A percentile compares a stretch with the other conserved stretches of the same genome.
These are phyloP conservation scores for Lepus townsendii DNA, from an alignment of 2,797 vertebrate genomes.

Conservation along the genomic window DNA sequence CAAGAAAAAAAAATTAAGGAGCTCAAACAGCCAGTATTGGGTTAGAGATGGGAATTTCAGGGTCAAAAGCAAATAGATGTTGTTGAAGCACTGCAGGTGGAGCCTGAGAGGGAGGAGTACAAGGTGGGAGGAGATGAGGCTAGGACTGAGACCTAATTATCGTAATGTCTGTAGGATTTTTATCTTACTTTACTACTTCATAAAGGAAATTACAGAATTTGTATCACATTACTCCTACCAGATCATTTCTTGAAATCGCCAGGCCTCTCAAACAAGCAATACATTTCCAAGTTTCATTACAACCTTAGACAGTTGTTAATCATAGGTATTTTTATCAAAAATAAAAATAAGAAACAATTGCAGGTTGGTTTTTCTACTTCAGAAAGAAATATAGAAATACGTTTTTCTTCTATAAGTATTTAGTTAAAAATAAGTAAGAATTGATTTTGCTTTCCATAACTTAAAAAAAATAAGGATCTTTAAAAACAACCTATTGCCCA, in stretches of 20 bases:
- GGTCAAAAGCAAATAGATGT: not conserved
- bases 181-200: not conserved
- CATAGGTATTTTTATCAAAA: not conserved
- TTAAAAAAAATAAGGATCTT: conserved; percentile 44
- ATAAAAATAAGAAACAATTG: not conserved
- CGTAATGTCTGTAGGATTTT: not conserved
- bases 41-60: not conserved
- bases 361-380: not conserved
- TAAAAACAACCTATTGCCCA: conserved; percentile 61
- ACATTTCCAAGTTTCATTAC: not conserved
- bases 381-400: not conserved
- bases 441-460: conserved; percentile 66
- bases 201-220: not conserved
- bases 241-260: not conserved
- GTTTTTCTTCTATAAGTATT: conserved; percentile 1
- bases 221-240: not conserved
- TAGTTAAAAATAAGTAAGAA: conserved; percentile 71
- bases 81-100: not conserved
- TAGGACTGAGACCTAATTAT: not conserved
- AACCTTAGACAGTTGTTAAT: not conserved
- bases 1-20: not conserved
- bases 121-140: not conserved
- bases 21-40: not conserved
- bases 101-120: not conserved
- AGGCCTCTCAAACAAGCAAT: not conserved